Evolutionary conservation across 2,113 vertebrate species (phyloP).

Genomic region (Pedionomus torquatus): DNA sequence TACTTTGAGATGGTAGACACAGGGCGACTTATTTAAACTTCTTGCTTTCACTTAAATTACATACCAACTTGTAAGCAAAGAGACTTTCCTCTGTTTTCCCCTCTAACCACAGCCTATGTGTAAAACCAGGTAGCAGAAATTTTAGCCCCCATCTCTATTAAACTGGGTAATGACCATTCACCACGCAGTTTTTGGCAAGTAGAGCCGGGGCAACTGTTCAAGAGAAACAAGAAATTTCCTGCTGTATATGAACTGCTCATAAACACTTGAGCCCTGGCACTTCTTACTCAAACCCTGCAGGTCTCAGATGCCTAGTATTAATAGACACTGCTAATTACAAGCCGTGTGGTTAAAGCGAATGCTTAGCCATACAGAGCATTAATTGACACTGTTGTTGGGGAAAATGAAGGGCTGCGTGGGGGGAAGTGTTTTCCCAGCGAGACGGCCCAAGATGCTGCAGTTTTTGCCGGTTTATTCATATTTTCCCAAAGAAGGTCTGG

Average conservation of each 20-base stretch:
- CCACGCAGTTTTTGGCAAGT: conserved; percentile 45
- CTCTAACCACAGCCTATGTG: conserved; percentile 30
- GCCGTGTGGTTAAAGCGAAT: conserved; percentile 40
- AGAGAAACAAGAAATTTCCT: conserved; percentile 70
- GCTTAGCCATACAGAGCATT: conserved; percentile 12
- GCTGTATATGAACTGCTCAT: conserved; percentile 60
- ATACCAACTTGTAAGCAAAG: background rate
- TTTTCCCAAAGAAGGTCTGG: conserved; percentile 22
- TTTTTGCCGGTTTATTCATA: background rate
- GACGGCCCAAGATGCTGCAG: background rate
- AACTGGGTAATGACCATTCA: conserved; percentile 64
- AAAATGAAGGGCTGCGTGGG: background rate
- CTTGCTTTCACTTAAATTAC: conserved; percentile 33
- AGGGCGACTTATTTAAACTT: background rate
- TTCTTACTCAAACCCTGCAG: conserved; percentile 34
- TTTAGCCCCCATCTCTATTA: conserved; percentile 56
- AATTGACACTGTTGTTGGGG: background rate
- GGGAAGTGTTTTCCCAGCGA: background rate
- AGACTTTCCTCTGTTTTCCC: conserved; percentile 42
- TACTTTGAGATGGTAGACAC: background rate
- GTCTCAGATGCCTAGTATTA: conserved; percentile 61
- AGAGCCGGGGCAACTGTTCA: conserved; percentile 44
- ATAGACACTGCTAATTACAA: conserved; percentile 58
- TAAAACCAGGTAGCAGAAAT: conserved; percentile 65
- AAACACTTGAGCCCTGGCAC: conserved; percentile 63